These are phyloP conservation scores for Nebria brevicollis DNA, from an alignment of 2,888 invertebrate genomes.

Conservation along the genomic window DNA sequence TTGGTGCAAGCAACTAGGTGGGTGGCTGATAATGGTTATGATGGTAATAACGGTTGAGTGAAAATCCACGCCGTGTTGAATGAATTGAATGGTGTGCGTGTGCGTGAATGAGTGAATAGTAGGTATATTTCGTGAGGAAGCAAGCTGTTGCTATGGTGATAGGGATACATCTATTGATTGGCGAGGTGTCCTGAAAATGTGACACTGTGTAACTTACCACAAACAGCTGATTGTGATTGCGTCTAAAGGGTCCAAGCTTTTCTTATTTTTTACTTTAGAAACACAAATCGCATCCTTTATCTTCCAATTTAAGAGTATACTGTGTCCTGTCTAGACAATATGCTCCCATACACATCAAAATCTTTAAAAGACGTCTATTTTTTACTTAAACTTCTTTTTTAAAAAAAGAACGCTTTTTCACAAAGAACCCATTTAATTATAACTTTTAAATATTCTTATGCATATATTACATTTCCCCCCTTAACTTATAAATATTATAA, in stretches of 20 bases:
- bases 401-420: no score
- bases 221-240: not conserved
- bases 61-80: not conserved
- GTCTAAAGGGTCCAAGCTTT: not conserved
- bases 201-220: conserved; percentile 11
- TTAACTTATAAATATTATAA: no score
- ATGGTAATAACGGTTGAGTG: not conserved
- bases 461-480: no score
- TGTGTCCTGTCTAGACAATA: no score
- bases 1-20: not conserved
- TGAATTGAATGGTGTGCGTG: not conserved
- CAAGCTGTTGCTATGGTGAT: conserved; percentile 41
- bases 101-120: conserved; percentile 4
- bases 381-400: no score
- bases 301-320: no score
- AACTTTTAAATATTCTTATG: no score
- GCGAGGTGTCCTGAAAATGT: conserved; percentile 25
- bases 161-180: conserved; percentile 42
- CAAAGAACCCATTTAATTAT: no score
- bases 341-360: no score
- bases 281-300: not conserved
- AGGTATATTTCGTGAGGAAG: conserved; percentile 14
- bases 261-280: not conserved
- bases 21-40: not conserved
- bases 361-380: no score